Base-by-base conservation (phyloP, 1,140 invertebrate genomes). In the Fopius arisanus region DNA sequence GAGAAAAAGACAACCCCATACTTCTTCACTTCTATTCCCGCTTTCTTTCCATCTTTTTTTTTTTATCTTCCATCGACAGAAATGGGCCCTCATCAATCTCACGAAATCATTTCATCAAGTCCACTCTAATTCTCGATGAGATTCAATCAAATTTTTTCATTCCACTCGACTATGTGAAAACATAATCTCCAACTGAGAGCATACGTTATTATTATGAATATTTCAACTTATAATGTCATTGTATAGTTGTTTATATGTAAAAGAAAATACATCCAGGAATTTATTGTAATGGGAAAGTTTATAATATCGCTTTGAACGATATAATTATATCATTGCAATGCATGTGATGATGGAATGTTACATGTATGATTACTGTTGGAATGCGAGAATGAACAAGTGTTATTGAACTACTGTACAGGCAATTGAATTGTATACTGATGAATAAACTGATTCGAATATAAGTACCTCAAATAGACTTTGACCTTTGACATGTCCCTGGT, bases 391-490 rank as follows among this genome's bases (percentile, higher is more conserved):
- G 54, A n/a, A 59, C 19, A 59, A 59, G 7, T 10, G 14, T 51
- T 51, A 59, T 26, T 28, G 43, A 59, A 59, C 54, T 63, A 37
- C 14, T 72, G 76, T 81, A 80, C 80, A 80, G 80, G 79, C 78
- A 80, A 80, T 75, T 71, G 74, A 79, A 79, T 79, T 80, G 73
- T 76, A 68, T 75, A 70, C 77, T 78, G 75, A 79, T 80, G 74
- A 81, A 81, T 81, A 81, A 81, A 81, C 26, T 72, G 54, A 72
- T 69, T 51, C 41, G 31, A 69, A 69, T 48, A 69, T 26, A n/a
- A 48, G 16, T 48, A 7, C 37, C 33, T 67, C 19, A 59, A 26
- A 5, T 21, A 3, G 33, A 19, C 4, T 68, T 68, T 68, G 19
- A 41, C 26, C 54, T 26, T 23, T 7, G 3, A 23, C 19, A 7